Percentiles rank a stretch among this genome's conserved stretches.
phyloP scores from a whole-genome alignment of 23 tunicate genomes.

The Ascidia mentula region DNA sequence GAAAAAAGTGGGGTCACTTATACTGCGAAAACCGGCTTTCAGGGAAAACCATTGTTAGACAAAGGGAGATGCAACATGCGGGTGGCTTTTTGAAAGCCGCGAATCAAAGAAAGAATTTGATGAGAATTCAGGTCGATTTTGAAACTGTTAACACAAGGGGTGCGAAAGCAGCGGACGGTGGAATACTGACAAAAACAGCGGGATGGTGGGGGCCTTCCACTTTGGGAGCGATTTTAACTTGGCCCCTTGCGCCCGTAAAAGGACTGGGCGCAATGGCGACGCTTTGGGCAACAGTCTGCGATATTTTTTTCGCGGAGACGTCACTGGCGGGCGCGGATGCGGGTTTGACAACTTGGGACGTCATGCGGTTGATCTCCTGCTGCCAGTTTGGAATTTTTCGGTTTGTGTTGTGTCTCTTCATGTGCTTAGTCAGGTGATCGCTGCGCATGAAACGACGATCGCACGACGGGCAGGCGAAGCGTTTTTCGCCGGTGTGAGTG shows the following conservation, averaged over 20 bases:
- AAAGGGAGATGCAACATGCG: background rate
- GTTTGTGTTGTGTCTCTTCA: conserved; percentile 85
- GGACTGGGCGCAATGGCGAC: background rate
- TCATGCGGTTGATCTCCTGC: conserved; percentile 68
- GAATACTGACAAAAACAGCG: background rate
- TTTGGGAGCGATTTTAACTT: conserved; percentile 85
- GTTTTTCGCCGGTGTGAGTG: conserved; percentile 97
- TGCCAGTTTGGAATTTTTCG: conserved; percentile 96
- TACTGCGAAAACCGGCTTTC: background rate
- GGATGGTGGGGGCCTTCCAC: conserved; percentile 2
- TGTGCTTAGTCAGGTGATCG: conserved; percentile 97
- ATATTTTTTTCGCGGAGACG: background rate
- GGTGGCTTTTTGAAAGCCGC: background rate
- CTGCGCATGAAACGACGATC: conserved; percentile 92
- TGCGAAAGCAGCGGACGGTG: background rate
- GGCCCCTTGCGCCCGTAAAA: conserved; percentile 26
- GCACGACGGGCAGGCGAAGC: conserved; percentile 93
- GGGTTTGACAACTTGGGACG: background rate
- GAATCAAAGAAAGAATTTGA: background rate
- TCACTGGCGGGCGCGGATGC: background rate
- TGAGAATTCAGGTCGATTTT: background rate
- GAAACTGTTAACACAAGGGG: conserved; percentile 1
- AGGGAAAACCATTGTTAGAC: background rate
- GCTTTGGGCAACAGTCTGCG: too few relatives aligned
- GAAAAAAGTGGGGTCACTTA: background rate